Base-by-base conservation (phyloP, 2,797 vertebrate species). In the Sebastes hubbsi region DNA sequence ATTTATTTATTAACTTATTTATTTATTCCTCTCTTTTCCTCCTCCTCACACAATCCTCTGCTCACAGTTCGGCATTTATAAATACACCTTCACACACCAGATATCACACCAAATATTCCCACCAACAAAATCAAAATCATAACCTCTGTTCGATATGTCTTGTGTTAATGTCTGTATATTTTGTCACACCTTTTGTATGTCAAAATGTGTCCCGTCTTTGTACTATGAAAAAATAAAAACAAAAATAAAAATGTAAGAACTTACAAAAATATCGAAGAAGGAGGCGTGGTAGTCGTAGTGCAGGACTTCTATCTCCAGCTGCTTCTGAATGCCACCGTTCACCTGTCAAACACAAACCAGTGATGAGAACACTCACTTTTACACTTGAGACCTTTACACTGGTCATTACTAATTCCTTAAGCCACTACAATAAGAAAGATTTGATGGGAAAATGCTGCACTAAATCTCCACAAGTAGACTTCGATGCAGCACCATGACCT, bases 261-360 rank as follows among this genome's bases (percentile, higher is more conserved):
- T 97, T 95, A 99, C 98, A 92, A 99, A 99, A 85, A 99, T 99
- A 92, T 99, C 98, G 89, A 99, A 99, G 95, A 98, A 99, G 29
- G 98, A 99, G 80, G 94, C 96, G 62, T 90, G 96, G 94, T 97
- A 99, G 94, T 99, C 94, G 90, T 99, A 99, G 0, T 96, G 90
- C 58, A 98, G 91, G 29, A 99, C 97, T 88, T 99, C 98, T 78
- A 91, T 94, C 32, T 95, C 91, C 89, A 99, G 94, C 25, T 96
- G 96, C 81, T 95, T 91, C 89, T 95, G 89, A 85, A 99, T 97
- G 78, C 97, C 97, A 18, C 97, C 97, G 67, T 95, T 97, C 58
- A 97, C 97, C 98, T 99, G 90, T 1, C 18, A 82, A 61, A 72
- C 75, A 83, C 5, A 54, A 29, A 20, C 6, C 0, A 8, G 12